Evolutionary conservation across 2,888 invertebrate species (phyloP), one percentile per base, ranked within the genome.

Genomic region (Acholoe squamosa): DNA sequence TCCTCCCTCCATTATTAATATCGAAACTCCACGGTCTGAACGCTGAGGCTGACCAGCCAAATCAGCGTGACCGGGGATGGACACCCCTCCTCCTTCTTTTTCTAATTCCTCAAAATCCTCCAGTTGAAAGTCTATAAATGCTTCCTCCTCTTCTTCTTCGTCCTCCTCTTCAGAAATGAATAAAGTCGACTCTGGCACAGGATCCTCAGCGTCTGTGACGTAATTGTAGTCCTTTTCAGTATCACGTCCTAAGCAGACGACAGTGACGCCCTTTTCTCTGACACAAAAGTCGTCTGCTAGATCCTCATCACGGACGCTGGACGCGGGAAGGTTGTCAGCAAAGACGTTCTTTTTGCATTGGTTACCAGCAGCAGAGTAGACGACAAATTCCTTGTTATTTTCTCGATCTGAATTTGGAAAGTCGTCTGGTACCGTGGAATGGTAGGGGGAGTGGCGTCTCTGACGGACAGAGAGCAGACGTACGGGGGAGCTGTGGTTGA

Each of bases 381-480:
- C 43, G 43, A 43, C 43, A 43, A 43, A 43, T 43, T 43, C 43
- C 43, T 43, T 43, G 10, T 43, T 43, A 10, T 43, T 43, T 3
- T 7, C 10, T 43, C 14, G 22, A 19, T 25, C 14, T 22, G 61
- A 61, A 61, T 22, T 61, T 1, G 61, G 61, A 25, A 22, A 25
- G 61, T 22, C n/a, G 61, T 25, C n/a, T 25, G 61, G 5, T 22
- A n/a, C 61, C 3, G 61, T 22, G 61, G 61, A 5, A 19, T 61
- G 61, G 61, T 25, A 19, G 76, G 31, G n/a, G 51, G 31, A 86
- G 86, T 0, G 5, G 54, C 86, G 54, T 22, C 86, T 25, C 54
- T 52, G 86, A 0, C 86, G 86, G n/a, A 86, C 86, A 0, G 86
- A 86, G 86, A 86, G 86, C 86, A 86, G 86, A 86, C 86, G 86